Conservation (phyloP, 2,113 vertebrate species). For the Phaetusa simplex region DNA sequence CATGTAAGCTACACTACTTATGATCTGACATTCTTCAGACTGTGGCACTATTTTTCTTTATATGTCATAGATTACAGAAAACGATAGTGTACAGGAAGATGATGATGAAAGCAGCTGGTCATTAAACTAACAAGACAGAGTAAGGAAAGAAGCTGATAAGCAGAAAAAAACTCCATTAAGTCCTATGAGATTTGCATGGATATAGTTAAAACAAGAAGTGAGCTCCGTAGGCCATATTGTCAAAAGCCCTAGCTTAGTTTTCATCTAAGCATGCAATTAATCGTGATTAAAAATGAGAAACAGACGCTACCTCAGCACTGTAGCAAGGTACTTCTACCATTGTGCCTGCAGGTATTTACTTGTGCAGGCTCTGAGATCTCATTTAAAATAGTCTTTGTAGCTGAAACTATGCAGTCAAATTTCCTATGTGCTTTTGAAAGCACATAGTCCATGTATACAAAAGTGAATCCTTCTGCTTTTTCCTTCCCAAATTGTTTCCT, state of each 20-base stretch:
- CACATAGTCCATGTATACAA: not conserved
- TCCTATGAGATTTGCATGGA: not conserved
- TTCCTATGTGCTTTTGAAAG: not conserved
- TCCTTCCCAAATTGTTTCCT: not conserved
- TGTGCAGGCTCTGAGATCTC: not conserved
- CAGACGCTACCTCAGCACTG: conserved; percentile 31
- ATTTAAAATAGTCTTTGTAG: not conserved
- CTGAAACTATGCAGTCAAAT: not conserved
- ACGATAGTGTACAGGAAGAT: not conserved
- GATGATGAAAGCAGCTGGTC: not conserved
- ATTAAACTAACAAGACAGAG: not conserved
- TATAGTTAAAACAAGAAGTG: not conserved
- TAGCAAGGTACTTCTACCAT: not conserved
- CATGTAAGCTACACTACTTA: rapidly evolving
- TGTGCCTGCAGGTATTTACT: conserved; percentile 41
- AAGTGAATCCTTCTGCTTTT: not conserved
- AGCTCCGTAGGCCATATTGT: not conserved
- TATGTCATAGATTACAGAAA: not conserved
- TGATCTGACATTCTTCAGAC: not conserved
- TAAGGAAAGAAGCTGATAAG: not conserved
- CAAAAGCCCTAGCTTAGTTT: not conserved
- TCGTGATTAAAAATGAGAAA: conserved; percentile 2
- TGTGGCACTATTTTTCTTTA: not conserved
- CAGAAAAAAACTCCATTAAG: not conserved
- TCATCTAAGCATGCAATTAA: not conserved